phyloP scores from a whole-genome alignment of 2,888 invertebrate species.

The Drosophila neotestacea region DNA sequence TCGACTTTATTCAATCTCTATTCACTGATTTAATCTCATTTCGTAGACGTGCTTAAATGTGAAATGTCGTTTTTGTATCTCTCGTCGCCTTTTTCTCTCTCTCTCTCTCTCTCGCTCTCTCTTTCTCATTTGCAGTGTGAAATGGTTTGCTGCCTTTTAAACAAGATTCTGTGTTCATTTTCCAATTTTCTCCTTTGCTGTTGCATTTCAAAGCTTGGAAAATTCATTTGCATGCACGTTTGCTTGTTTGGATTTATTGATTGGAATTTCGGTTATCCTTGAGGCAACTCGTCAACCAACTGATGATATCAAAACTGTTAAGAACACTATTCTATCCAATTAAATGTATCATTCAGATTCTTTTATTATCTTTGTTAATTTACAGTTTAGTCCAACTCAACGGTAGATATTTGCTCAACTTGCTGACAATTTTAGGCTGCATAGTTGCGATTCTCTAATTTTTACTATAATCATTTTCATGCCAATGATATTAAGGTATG shows the following conservation, averaged over 20 bases:
- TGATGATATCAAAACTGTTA: background rate
- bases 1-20: slow-evolving; percentile 6
- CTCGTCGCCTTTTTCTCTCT: background rate
- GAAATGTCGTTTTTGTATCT: slow-evolving; percentile 25
- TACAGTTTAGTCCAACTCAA: slow-evolving; percentile 18
- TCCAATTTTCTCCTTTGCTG: slow-evolving; percentile 12
- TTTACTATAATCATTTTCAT: slow-evolving; percentile 49
- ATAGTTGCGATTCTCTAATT: slow-evolving; percentile 7
- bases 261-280: slow-evolving; percentile 37
- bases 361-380: slow-evolving; percentile 28
- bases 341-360: background rate
- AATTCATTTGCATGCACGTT: slow-evolving; percentile 62
- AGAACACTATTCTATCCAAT: slow-evolving; percentile 5
- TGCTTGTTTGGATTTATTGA: slow-evolving; percentile 59
- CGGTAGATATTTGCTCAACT: background rate
- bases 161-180: slow-evolving; percentile 11
- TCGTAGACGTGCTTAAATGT: slow-evolving; percentile 37
- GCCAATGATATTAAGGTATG: slow-evolving; percentile 14
- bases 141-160: background rate
- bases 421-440: slow-evolving; percentile 35
- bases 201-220: slow-evolving; percentile 37
- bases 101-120: background rate
- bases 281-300: background rate
- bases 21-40: slow-evolving; percentile 18
- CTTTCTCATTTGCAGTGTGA: slow-evolving; percentile 1